phyloP scores from a whole-genome alignment of 2,888 invertebrate genomes.

The Timandra comae region DNA sequence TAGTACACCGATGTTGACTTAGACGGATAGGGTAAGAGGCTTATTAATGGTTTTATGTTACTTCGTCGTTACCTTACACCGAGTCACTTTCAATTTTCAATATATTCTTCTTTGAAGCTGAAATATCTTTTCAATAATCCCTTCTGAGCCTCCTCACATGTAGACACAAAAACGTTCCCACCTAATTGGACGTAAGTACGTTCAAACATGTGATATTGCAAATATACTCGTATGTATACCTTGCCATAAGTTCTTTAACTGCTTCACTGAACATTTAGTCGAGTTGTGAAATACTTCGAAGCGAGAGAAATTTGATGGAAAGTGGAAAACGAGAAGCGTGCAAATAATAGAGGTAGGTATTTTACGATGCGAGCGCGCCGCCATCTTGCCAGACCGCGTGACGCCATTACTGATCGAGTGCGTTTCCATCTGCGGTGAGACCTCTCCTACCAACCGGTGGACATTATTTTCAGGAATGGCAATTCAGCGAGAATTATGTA shows the following conservation, averaged over 20 bases:
- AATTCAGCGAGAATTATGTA: slow-evolving; percentile 13
- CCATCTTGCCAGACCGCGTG: slow-evolving; percentile 74
- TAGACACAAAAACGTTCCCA: slow-evolving; percentile 7
- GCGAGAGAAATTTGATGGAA: slow-evolving; percentile 29
- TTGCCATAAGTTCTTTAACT: slow-evolving; percentile 14
- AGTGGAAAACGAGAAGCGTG: slow-evolving; percentile 41
- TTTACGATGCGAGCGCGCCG: slow-evolving; percentile 41
- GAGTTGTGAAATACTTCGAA: slow-evolving; percentile 21
- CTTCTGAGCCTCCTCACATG: slow-evolving; percentile 1
- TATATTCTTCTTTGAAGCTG: slow-evolving; percentile 7
- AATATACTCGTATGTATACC: too few relatives aligned
- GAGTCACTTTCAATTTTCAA: slow-evolving; percentile 18
- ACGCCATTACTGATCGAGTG: slow-evolving; percentile 66
- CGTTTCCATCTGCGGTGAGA: slow-evolving; percentile 37
- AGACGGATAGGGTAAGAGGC: slow-evolving; percentile 77
- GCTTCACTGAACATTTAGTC: slow-evolving; percentile 21
- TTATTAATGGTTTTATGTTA: slow-evolving; percentile 76
- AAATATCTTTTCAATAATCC: background rate
- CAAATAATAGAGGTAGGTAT: slow-evolving; percentile 50
- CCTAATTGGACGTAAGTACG: too few relatives aligned
- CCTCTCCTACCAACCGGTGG: slow-evolving; percentile 11
- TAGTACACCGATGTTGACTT: slow-evolving; percentile 74
- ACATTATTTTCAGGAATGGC: slow-evolving; percentile 31
- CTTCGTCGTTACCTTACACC: slow-evolving; percentile 44
- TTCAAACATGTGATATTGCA: too few relatives aligned